Conservation (phyloP, 2,888 invertebrate species). For the Anodontia alba region DNA sequence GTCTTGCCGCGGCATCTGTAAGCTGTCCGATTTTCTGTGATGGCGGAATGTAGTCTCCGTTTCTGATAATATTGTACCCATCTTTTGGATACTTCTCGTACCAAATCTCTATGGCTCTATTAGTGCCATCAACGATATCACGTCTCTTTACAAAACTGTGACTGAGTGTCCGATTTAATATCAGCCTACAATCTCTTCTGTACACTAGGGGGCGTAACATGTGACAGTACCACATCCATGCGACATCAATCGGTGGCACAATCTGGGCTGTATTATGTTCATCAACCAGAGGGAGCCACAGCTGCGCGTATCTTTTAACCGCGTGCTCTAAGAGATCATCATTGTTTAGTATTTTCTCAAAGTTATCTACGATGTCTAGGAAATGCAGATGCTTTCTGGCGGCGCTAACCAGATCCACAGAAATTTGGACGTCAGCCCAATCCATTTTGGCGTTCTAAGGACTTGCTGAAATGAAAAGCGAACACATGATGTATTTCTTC, state of each 20-base stretch:
- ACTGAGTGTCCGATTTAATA: conserved; percentile 33
- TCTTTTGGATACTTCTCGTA: conserved; percentile 47
- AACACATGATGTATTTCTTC: no score
- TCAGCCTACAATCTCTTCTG: conserved; percentile 49
- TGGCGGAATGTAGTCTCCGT: conserved; percentile 38
- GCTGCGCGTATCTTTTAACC: conserved; percentile 45
- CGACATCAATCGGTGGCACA: conserved; percentile 45
- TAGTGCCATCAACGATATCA: conserved; percentile 28
- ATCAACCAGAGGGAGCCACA: conserved; percentile 51
- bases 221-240: conserved; percentile 56
- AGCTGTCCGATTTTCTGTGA: conserved; percentile 34
- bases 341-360: conserved; percentile 37
- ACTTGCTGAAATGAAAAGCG: no score
- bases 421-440: conserved; percentile 37
- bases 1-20: conserved; percentile 28
- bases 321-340: conserved; percentile 31
- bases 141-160: conserved; percentile 29
- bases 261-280: conserved; percentile 37
- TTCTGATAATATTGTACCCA: conserved; percentile 54
- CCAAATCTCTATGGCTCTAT: conserved; percentile 53
- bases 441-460: conserved; percentile 25
- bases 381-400: conserved; percentile 46
- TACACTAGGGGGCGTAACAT: conserved; percentile 51
- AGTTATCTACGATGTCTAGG: conserved; percentile 39
- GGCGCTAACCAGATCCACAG: conserved; percentile 45